Base-by-base conservation (phyloP, 1,140 invertebrate genomes). In the Tribolium madens region DNA sequence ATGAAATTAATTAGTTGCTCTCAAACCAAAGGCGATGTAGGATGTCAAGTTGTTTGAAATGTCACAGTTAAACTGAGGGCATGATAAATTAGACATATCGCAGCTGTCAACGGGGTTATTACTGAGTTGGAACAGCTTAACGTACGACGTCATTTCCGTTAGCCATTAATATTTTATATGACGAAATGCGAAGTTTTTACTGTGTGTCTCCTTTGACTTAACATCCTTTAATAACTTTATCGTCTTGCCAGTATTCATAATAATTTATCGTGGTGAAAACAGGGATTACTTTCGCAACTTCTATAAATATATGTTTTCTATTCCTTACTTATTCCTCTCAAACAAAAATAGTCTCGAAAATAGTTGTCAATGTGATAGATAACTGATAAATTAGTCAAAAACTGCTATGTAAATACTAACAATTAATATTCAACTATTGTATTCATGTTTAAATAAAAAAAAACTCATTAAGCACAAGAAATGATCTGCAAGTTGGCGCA, bases 11-110 rank as follows among this genome's bases (percentile, higher is more conserved):
- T 73, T 73, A 42, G 48, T 13, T 57, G 18, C 2, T 42, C 36
- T 31, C 57, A 12, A 21, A 64, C 18, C 17, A 26, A 33, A 73
- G 71, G 47, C 71, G 77, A 80, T 80, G 77, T 75, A 53, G 75
- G 79, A 73, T 79, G 76, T 77, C 79, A 70, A 76, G 71, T 78
- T 76, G 78, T 80, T 81, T 74, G 77, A 81, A 79, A 74, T 80
- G 81, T 81, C 81, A 79, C 76, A 50, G 73, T 64, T 74, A 46
- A 71, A 74, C 36, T 74, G 33, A 57, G 60, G 64, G 64, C 77
- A 80, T 81, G 82, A 83, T 83, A 83, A 83, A 83, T 83, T 83
- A 80, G 79, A 83, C 78, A 77, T 83, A 83, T 81, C 79, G 78
- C 79, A 81, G 81, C 80, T 81, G 80, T 83, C 82, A 83, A 78